Percentiles rank a stretch among this genome's conserved stretches.
Conservation (phyloP, 2,113 vertebrate genomes). For the Heterocephalus glaber region DNA sequence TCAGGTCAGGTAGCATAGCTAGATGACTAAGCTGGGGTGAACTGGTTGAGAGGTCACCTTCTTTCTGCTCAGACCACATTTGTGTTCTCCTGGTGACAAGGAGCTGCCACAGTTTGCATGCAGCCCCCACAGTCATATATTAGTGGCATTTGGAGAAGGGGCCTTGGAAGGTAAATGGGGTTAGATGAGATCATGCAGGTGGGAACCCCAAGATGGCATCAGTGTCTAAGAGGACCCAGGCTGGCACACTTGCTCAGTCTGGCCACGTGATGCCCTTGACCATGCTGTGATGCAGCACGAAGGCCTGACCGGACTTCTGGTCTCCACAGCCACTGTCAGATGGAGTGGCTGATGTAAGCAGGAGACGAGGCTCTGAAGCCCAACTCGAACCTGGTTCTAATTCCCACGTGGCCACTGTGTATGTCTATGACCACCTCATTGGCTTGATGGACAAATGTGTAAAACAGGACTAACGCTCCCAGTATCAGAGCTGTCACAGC, state of each 20-base stretch:
- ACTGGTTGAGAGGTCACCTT: accelerated
- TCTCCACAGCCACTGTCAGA: neutral
- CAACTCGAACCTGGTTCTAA: neutral
- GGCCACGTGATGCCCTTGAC: neutral
- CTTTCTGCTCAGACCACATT: neutral
- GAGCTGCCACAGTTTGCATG: neutral
- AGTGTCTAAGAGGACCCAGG: neutral
- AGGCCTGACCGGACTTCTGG: neutral
- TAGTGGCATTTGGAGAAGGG: neutral
- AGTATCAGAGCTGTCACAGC: neutral
- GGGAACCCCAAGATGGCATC: accelerated
- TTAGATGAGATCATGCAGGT: neutral
- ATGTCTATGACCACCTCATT: neutral
- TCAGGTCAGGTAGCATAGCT: neutral
- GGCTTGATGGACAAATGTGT: neutral
- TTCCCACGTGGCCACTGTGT: neutral
- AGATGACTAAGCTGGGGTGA: neutral
- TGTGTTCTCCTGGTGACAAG: neutral
- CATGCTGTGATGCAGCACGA: neutral
- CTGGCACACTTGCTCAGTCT: neutral
- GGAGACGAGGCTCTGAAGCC: neutral
- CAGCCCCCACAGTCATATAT: neutral
- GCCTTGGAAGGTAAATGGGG: neutral
- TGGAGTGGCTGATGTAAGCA: neutral
- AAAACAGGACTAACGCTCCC: neutral